phyloP scores from a whole-genome alignment of 2,113 vertebrate genomes.

The Phylloscopus trochilus region DNA sequence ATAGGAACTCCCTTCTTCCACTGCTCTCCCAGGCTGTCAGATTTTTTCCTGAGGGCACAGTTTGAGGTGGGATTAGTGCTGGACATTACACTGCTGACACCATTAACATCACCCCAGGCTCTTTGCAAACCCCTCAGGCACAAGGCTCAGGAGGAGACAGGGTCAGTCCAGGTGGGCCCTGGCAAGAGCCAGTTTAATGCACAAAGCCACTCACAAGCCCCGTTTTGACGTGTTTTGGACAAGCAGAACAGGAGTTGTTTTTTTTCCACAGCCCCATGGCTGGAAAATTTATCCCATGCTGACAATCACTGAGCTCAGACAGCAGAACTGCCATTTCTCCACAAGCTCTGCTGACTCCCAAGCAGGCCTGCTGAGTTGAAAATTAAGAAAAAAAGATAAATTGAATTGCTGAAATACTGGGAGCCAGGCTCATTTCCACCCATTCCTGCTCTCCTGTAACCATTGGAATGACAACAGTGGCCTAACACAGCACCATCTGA shows the following conservation, averaged over 20 bases:
- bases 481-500: neutral
- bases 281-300: neutral
- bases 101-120: neutral
- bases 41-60: conserved; percentile 84
- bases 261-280: neutral
- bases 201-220: neutral
- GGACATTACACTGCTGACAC: neutral
- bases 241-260: neutral
- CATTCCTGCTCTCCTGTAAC: neutral
- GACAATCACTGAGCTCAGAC: neutral
- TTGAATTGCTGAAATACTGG: neutral
- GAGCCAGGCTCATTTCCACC: neutral
- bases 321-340: neutral
- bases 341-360: neutral
- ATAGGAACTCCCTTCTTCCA: conserved; percentile 96
- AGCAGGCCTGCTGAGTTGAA: neutral
- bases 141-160: neutral
- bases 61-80: neutral
- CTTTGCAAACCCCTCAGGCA: neutral
- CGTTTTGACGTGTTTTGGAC: neutral
- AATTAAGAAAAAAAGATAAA: neutral
- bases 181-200: neutral
- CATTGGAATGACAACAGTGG: neutral
- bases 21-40: conserved; percentile 86
- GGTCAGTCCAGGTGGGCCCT: neutral